These are phyloP conservation scores for Saturnia pavonia DNA, from an alignment of 2,888 invertebrate species.

Conservation along the genomic window DNA sequence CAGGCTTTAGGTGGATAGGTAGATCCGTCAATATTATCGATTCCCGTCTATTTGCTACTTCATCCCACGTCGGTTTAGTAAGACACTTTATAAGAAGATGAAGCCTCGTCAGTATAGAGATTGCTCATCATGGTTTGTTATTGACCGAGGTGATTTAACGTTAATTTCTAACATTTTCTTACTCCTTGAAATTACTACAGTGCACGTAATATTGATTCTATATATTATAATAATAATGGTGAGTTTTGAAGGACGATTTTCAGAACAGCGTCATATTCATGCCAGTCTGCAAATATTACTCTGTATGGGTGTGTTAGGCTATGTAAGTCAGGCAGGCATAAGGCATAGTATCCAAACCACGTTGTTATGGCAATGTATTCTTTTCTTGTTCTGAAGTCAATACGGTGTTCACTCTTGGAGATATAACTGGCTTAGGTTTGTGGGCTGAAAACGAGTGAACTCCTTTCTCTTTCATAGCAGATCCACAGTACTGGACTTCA, in stretches of 20 bases:
- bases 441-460: too few species aligned
- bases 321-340: not conserved
- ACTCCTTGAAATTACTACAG: not conserved
- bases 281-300: not conserved
- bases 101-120: not conserved
- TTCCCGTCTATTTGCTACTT: not conserved
- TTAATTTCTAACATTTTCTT: not conserved
- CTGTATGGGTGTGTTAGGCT: not conserved
- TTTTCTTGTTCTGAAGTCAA: not conserved
- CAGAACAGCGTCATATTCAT: too few species aligned
- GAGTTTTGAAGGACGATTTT: not conserved
- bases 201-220: not conserved
- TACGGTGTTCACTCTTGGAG: too few species aligned
- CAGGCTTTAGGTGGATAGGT: slow-evolving; percentile 15
- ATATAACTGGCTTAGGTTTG: too few species aligned
- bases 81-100: not conserved
- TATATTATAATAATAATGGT: not conserved
- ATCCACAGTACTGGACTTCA: too few species aligned
- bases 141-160: not conserved
- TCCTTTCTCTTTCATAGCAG: too few species aligned
- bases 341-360: not conserved
- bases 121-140: not conserved
- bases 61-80: not conserved
- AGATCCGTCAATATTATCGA: slow-evolving; percentile 16
- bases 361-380: not conserved